Evolutionary conservation across 2,888 invertebrate genomes (phyloP).

Genomic region (Cylloceria caligata): DNA sequence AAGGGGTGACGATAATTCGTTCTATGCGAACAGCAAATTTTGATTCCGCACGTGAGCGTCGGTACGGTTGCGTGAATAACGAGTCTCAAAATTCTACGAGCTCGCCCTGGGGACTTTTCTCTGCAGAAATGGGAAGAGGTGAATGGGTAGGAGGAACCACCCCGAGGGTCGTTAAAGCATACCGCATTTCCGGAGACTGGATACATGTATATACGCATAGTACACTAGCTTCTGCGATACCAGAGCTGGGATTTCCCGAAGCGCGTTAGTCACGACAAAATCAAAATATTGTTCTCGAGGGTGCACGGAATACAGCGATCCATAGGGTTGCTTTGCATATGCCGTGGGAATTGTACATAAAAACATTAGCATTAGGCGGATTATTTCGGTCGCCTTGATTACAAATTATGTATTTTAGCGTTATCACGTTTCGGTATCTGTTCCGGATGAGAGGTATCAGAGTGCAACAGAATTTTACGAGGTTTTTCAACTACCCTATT

Average conservation of each 20-base stretch:
- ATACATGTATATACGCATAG: neutral
- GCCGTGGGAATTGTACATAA: constrained; percentile 2
- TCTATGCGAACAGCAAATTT: neutral
- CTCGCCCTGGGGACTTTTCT: constrained; percentile 14
- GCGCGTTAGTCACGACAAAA: constrained; percentile 7
- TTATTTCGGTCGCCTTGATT: neutral
- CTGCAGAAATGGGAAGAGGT: neutral
- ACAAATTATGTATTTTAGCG: neutral
- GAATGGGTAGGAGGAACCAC: neutral
- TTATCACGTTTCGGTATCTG: neutral
- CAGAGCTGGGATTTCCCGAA: constrained; percentile 12
- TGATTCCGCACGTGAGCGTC: neutral
- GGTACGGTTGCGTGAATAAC: neutral
- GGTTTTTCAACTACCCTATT: neutral
- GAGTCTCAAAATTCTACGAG: constrained; percentile 21
- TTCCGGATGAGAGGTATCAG: neutral
- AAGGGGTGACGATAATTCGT: neutral
- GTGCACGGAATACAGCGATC: neutral
- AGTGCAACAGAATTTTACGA: neutral
- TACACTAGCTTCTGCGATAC: neutral
- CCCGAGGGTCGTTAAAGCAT: constrained; percentile 17
- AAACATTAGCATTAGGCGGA: constrained; percentile 14
- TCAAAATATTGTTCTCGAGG: constrained; percentile 16
- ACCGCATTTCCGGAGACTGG: constrained; percentile 14
- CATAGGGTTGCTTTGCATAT: neutral